Base-by-base conservation (phyloP, 2,888 invertebrate species). In the Temnothorax ravouxi region DNA sequence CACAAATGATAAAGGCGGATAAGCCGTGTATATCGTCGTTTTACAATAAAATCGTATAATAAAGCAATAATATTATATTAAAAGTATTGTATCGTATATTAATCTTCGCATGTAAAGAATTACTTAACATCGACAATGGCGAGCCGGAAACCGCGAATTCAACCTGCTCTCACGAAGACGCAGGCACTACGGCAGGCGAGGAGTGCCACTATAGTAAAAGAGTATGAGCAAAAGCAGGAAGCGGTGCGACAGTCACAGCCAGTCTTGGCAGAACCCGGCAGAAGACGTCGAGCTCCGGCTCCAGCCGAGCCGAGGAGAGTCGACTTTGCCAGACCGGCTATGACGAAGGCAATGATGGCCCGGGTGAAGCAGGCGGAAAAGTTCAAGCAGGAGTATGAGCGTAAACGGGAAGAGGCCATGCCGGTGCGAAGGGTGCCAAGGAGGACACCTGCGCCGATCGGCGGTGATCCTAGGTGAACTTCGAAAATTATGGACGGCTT, bases 261-360 rank as follows among this genome's bases (percentile, higher is more conserved):
- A 4, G 86, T 86, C 8, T 15, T 69, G 1, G 15, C 9, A 3
- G 86, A 87, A 0, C 90, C 91, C 6, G 85, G 84, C 0, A n/a
- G 9, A 11, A 83, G 84, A 9, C 83, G 5, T 11, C 8, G 34
- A 34, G 34, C 34, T 34, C 34, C 34, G 34, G 34, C 34, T 5
- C n/a, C 87, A 85, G 2, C 75, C 72, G 88, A 90, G 6, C 93
- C 93, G 2, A 92, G 91, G 18, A 93, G 88, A 47, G 81, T 94
- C 6, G 91, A 93, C 9, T 92, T 93, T 52, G 84, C 79, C 4
- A 91, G 84, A 25, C 94, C 94, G 0, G 61, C 76, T 0, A 79
- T 92, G 91, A 94, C 93, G 3, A 93, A 91, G 74, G 86, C 94
- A 1, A 93, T 94, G 94, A 8, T 90, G n/a, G 91, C 93, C 38